Evolutionary conservation across 2,113 vertebrate genomes (phyloP).

Genomic region (Jacana jacana): DNA sequence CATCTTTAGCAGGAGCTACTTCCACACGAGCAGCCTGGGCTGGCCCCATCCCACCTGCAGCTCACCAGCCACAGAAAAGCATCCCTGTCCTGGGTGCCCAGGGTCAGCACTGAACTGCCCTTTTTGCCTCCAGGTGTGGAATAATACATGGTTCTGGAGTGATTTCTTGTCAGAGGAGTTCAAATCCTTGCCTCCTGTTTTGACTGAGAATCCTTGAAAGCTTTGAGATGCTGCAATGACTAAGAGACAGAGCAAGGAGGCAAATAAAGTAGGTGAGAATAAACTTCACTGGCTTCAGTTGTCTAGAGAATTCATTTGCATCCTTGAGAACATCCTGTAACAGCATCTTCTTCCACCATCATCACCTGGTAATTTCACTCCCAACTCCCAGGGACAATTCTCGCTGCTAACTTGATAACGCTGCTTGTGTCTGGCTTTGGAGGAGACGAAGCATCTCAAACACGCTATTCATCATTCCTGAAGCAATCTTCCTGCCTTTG

Average conservation of each 20-base stretch:
- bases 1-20: neutral
- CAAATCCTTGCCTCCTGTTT: neutral
- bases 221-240: neutral
- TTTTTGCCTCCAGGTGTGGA: neutral
- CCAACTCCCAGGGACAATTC: neutral
- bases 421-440: neutral
- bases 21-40: neutral
- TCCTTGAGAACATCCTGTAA: neutral
- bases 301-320: neutral
- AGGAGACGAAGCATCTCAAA: neutral
- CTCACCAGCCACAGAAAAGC: neutral
- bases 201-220: constrained; percentile 11
- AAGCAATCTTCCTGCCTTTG: neutral
- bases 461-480: neutral
- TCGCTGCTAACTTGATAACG: accelerated
- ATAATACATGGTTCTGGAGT: neutral
- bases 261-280: constrained; percentile 37
- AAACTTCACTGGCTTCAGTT: neutral
- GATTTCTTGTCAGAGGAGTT: neutral
- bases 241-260: neutral
- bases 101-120: neutral
- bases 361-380: neutral
- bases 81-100: neutral
- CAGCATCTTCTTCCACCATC: neutral
- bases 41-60: neutral